These are phyloP conservation scores for Saguinus imperator DNA, from an alignment of 2,113 vertebrate genomes.

Conservation along the genomic window DNA sequence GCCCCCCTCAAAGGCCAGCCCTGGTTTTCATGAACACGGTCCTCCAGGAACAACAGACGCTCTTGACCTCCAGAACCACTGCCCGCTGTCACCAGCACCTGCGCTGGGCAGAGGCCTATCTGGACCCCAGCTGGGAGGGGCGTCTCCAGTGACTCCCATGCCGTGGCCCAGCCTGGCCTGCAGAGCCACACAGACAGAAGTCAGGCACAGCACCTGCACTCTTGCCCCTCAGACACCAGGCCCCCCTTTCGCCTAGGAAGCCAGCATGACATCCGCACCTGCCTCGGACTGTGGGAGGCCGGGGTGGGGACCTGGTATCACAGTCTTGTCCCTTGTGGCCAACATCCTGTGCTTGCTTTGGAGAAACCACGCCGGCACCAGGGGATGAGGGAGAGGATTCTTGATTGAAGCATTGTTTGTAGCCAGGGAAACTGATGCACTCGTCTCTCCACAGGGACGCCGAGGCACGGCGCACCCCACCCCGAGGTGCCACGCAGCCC, in stretches of 20 bases:
- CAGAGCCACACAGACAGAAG: no score
- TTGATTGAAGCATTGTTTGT: neutral
- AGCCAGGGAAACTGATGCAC: neutral
- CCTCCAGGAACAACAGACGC: fast-evolving
- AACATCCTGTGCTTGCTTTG: neutral
- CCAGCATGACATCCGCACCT: fast-evolving
- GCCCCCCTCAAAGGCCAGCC: fast-evolving
- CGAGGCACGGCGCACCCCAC: fast-evolving
- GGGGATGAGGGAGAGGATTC: no score
- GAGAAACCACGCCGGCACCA: neutral
- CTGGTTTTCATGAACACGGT: fast-evolving
- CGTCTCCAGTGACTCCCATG: fast-evolving
- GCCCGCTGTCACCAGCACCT: fast-evolving
- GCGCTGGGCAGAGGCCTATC: neutral
- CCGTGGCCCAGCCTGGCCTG: neutral
- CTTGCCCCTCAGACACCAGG: neutral
- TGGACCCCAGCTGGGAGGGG: neutral
- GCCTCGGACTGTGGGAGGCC: no score
- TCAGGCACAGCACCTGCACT: no score
- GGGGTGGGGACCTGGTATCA: neutral
- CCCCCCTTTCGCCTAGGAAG: no score
- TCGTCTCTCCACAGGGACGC: neutral
- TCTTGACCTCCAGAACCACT: neutral
- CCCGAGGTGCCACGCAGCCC: fast-evolving
- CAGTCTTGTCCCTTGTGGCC: neutral